Evolutionary conservation across 2,888 invertebrate genomes (phyloP).

Genomic region (Aelia acuminata): DNA sequence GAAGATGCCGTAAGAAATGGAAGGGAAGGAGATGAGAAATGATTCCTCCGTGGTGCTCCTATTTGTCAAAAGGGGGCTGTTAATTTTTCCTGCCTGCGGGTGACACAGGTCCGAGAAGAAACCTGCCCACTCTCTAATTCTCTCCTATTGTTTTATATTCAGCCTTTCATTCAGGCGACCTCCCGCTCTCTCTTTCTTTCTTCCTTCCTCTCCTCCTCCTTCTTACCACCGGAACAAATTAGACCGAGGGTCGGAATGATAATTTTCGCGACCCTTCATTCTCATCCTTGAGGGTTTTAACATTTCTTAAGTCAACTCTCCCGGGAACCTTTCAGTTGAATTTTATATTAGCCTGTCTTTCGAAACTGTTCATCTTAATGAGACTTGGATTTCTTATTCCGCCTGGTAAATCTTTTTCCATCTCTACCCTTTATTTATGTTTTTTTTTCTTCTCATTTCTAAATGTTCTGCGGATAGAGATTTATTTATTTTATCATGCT

Average conservation of each 20-base stretch:
- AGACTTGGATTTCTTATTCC: conserved; percentile 55
- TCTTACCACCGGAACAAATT: conserved; percentile 52
- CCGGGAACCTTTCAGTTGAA: conserved; percentile 53
- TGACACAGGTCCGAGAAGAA: conserved; percentile 51
- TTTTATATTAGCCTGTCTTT: conserved; percentile 59
- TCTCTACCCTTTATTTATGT: not conserved
- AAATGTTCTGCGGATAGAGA: too few species aligned
- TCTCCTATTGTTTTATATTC: conserved; percentile 60
- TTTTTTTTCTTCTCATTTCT: too few species aligned
- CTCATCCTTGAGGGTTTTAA: conserved; percentile 54
- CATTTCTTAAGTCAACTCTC: conserved; percentile 60
- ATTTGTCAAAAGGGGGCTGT: conserved; percentile 53
- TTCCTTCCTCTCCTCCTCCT: not conserved
- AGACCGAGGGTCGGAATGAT: conserved; percentile 52
- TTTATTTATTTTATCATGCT: too few species aligned
- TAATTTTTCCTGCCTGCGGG: conserved; percentile 51
- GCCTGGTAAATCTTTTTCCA: conserved; percentile 17
- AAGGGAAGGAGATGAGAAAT: conserved; percentile 47
- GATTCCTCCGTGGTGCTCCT: not conserved
- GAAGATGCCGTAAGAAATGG: conserved; percentile 51
- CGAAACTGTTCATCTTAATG: conserved; percentile 55
- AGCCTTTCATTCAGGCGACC: conserved; percentile 42
- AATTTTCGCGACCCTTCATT: conserved; percentile 49
- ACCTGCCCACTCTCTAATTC: conserved; percentile 54
- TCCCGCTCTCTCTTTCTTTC: conserved; percentile 45